Base-by-base conservation (phyloP, 2,113 vertebrate species). In the Mionectes macconnelli region DNA sequence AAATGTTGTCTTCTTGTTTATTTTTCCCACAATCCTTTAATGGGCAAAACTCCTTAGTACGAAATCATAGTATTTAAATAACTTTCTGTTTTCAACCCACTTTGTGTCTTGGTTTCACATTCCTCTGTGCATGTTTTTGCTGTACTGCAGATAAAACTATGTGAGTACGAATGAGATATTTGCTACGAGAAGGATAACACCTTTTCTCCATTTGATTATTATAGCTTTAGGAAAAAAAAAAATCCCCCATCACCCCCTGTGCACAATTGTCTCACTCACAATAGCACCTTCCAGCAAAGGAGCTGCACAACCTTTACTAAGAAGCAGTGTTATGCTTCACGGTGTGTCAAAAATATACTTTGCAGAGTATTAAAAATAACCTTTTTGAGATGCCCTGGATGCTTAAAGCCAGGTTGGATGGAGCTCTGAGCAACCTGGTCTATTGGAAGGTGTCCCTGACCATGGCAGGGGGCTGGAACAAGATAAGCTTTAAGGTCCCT, bases 1-100 rank as follows among this genome's bases (percentile, higher is more conserved):
- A 73, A 63, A 88, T 33, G 19, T 47, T 77, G 45, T 62, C 24
- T 18, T 49, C 49, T 45, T 93, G 66, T 78, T 92, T 91, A 72
- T 89, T 94, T 94, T 96, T 91, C 90, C 80, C 88, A 93, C 64
- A 78, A 78, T 78, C 69, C 30, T 70, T 59, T 53, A 78, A 67
- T 10, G 8, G 76, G 44, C 21, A 67, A 94, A 91, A 80, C 67
- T 70, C 68, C 68, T 68, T 37, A 25, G 42, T 74, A 87, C 86
- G 90, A 94, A 93, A 93, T 56, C 47, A 31, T 0, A 49, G 73
- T 33, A 81, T 89, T 87, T 50, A 78, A 81, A 90, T 37, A 91
- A 91, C 63, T 84, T 93, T 52, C 31, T 78, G 50, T 50, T 97
- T 93, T 67, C 50, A 56, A 33, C 27, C 49, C 57, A 28, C 68